Evolutionary conservation across 2,797 vertebrate genomes (phyloP), one percentile per base, ranked within the genome.

Genomic region (Malacoctenus gilli): DNA sequence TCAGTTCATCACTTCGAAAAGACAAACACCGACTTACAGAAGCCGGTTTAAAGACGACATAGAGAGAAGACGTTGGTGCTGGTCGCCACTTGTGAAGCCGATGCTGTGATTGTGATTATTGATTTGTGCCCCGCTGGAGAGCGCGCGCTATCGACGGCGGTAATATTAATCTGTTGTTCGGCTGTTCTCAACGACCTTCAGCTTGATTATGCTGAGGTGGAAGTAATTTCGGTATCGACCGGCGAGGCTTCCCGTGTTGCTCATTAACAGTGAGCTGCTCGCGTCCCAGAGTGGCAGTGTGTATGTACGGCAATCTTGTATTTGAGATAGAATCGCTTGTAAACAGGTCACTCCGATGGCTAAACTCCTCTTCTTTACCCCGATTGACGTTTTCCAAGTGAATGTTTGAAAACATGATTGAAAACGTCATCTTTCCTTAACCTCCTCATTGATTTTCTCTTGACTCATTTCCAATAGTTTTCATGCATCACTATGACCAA

Each of bases 191-290:
- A 80, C 47, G 28, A 63, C 68, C 46, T 66, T 61, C 19, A 25
- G 39, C 57, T 68, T 68, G 34, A 82, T 81, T 74, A 66, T 58
- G 50, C 75, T 59, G 80, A 77, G 54, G 65, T 68, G 56, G 62
- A 78, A 73, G 64, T 59, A 35, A 77, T 85, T 85, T 59, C 62
- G 37, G 46, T 70, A 84, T 84, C 69, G 82, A 84, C 83, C 72
- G 22, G 23, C 55, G 28, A 60, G 68, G 46, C 70, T 62, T 59
- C 59, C 77, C 66, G 48, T 47, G 48, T 37, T 51, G 68, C 64
- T 72, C 63, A 62, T 82, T 80, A 80, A 61, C 38, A 40, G 10
- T 41, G 43, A 40, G 15, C 8, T 42, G 16, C 5, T 25, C 49
- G 25, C 28, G 13, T 56, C 20, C n/a, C n/a, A n/a, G n/a, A n/a